Evolutionary conservation across 2,113 vertebrate genomes (phyloP).

Genomic region (Rhynchopsitta pachyrhyncha): DNA sequence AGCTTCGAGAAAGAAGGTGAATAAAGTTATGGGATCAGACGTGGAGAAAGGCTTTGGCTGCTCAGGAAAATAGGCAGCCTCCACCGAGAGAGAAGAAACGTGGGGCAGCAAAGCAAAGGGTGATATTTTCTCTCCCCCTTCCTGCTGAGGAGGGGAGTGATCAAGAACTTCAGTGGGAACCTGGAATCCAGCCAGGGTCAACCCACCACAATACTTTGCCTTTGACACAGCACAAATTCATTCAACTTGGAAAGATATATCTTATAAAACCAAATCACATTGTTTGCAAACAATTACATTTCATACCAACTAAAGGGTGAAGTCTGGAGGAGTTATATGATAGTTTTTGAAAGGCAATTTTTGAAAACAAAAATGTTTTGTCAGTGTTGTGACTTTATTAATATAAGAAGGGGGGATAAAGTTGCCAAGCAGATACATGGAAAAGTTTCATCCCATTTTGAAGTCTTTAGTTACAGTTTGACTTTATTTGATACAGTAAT

Average conservation of each 20-base stretch:
- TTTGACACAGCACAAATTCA: background rate
- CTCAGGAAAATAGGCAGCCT: background rate
- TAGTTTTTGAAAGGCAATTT: background rate
- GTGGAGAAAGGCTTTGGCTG: background rate
- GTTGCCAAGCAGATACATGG: background rate
- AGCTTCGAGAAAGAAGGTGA: background rate
- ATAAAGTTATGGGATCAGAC: background rate
- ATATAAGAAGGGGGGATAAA: background rate
- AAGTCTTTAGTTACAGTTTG: background rate
- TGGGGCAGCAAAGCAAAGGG: background rate
- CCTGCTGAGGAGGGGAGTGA: background rate
- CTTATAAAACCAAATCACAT: background rate
- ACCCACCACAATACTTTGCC: background rate
- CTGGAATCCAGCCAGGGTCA: background rate
- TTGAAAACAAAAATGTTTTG: background rate
- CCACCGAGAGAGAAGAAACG: background rate
- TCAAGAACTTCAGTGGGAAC: background rate
- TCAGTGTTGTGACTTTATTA: background rate
- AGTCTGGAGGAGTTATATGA: background rate
- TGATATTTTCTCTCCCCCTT: background rate
- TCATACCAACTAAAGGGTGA: background rate
- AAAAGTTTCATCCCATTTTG: background rate
- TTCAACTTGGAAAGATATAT: background rate
- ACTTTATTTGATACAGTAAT: background rate
- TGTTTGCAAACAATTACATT: background rate